phyloP scores from a whole-genome alignment of 2,113 vertebrate species.

The Tinamus guttatus region DNA sequence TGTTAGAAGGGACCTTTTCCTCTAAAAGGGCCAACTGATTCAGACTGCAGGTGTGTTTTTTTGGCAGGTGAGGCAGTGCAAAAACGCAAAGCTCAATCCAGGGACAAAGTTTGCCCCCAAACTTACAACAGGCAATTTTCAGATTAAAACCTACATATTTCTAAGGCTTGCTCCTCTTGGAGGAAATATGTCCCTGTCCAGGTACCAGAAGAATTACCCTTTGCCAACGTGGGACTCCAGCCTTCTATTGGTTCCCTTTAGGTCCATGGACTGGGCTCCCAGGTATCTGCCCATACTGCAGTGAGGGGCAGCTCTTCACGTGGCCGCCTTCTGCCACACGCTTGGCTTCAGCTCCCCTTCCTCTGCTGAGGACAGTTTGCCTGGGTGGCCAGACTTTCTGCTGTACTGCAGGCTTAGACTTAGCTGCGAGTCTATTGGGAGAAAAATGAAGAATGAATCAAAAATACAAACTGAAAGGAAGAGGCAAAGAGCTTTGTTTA shows the following conservation, averaged over 20 bases:
- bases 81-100: neutral
- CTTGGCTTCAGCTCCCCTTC: neutral
- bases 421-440: neutral
- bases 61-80: neutral
- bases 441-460: neutral
- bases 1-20: neutral
- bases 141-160: neutral
- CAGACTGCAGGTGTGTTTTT: neutral
- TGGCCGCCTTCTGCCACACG: neutral
- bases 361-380: neutral
- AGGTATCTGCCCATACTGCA: neutral
- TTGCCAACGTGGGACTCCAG: neutral
- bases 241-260: neutral
- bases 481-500: neutral
- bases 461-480: neutral
- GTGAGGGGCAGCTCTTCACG: rapidly evolving
- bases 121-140: neutral
- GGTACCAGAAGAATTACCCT: neutral
- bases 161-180: neutral
- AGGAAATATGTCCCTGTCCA: neutral
- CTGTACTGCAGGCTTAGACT: neutral
- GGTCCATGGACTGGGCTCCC: neutral
- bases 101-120: neutral
- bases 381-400: neutral
- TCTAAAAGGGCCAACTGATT: neutral